A percentile compares a stretch with the other conserved stretches of the same genome.
phyloP scores from a whole-genome alignment of 2,113 vertebrate species.

The Antechinus stuartii region DNA sequence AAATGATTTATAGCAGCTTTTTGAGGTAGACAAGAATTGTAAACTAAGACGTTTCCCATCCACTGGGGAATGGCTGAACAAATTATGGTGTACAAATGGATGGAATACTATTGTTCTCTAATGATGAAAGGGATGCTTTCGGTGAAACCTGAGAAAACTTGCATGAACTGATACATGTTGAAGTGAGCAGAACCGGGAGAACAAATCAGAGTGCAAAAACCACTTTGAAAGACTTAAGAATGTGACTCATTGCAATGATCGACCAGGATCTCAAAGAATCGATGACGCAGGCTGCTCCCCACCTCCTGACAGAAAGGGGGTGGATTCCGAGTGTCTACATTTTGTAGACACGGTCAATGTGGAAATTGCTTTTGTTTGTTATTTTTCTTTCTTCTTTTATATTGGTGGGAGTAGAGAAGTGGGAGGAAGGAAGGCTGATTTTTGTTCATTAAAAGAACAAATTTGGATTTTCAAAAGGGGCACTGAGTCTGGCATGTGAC shows the following conservation, averaged over 20 bases:
- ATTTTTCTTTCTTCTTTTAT: neutral
- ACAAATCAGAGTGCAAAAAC: neutral
- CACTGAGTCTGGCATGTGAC: neutral
- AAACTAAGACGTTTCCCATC: neutral
- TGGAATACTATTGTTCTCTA: neutral
- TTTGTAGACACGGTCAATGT: neutral
- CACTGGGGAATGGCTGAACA: neutral
- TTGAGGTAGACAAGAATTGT: too few relatives aligned
- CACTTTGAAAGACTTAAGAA: neutral
- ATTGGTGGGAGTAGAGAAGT: neutral
- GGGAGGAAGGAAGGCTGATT: neutral
- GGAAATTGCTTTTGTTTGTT: neutral
- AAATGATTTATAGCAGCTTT: too few relatives aligned
- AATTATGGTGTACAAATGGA: neutral
- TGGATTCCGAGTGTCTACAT: neutral
- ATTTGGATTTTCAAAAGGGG: neutral
- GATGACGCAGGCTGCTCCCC: neutral
- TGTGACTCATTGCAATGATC: neutral
- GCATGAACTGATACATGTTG: neutral
- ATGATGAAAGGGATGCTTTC: neutral
- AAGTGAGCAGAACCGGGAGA: neutral
- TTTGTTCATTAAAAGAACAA: neutral
- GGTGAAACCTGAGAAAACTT: neutral
- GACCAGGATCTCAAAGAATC: neutral
- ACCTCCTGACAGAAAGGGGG: neutral